phyloP scores from a whole-genome alignment of 2,888 invertebrate genomes.

The Drosophila paramelanica region DNA sequence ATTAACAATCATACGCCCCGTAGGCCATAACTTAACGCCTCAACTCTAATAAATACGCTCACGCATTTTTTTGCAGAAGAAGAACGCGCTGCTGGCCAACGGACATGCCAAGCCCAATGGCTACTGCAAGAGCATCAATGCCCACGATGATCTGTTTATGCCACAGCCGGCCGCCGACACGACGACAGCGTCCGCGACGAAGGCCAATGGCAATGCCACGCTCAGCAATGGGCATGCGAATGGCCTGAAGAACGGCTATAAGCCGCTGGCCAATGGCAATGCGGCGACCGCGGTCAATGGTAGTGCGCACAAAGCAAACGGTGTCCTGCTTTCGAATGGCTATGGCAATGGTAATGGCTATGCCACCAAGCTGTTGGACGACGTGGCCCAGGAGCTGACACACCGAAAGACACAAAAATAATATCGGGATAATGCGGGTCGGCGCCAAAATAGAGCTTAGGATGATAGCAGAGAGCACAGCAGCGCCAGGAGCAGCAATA shows the following conservation, averaged over 20 bases:
- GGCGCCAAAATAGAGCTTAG: conserved; percentile 70
- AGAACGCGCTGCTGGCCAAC: conserved; percentile 64
- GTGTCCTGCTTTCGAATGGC: conserved; percentile 77
- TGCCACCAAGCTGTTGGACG: conserved; percentile 72
- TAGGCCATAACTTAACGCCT: background rate
- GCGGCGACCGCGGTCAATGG: conserved; percentile 65
- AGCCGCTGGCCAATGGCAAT: conserved; percentile 65
- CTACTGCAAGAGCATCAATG: conserved; percentile 76
- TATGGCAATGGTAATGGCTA: conserved; percentile 62
- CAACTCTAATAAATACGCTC: background rate
- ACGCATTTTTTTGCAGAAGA: conserved; percentile 49
- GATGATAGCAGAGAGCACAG: conserved; percentile 29
- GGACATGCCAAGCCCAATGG: conserved; percentile 68
- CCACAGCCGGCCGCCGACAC: conserved; percentile 58
- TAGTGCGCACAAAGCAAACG: conserved; percentile 73
- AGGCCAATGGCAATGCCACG: conserved; percentile 53
- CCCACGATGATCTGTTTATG: conserved; percentile 70
- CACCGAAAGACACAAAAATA: conserved; percentile 85
- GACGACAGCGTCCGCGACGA: conserved; percentile 35
- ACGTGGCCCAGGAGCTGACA: conserved; percentile 81
- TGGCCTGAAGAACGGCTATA: conserved; percentile 76
- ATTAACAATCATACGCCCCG: conserved; percentile 31
- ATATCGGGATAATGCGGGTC: conserved; percentile 79
- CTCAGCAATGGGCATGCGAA: conserved; percentile 74
- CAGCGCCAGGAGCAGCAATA: conserved; percentile 57